Evolutionary conservation across 1,140 invertebrate species (phyloP), one percentile per base, ranked within the genome.

Genomic region (Pseudomyrmex concolor): DNA sequence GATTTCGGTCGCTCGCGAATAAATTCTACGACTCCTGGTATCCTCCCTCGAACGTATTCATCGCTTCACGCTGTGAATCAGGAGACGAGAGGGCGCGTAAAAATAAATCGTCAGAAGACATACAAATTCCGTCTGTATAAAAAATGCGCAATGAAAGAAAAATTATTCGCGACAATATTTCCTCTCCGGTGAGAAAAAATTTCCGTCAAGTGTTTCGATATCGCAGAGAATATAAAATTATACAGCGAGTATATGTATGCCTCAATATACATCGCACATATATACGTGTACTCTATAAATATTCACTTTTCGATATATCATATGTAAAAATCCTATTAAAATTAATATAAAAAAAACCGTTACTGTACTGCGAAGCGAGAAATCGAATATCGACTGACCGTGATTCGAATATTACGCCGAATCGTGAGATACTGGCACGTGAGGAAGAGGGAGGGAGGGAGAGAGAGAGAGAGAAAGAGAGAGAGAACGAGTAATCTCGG

Each of bases 361-460:
- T 62, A 48, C 71, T 45, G 57, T 15, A 54, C 12, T 15, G 48
- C 60, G 22, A 67, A 66, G 48, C 60, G 48, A 54, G 62, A 77
- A 77, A 66, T 77, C n/a, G 73, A 67, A 77, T 66, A 43, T 51
- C 45, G 19, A 22, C 54, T 22, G 22, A 48, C 71, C 68, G 71
- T 73, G 48, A 55, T 51, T 34, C 62, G 73, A 48, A 66, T 66
- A 77, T 66, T 66, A 67, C 25, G n/a, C 25, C 13, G n/a, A 77
- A 77, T 77, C 62, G 73, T 67, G 73, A 77, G 73, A 67, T 77
- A 77, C 66, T 15, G 73, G 62, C 57, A 63, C 72, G 25, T 54
- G 45, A 67, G 48, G 45, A 34, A 34, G 34, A 34, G 5, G 5
- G 34, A 34, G 34, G 7, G 34, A 34, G 25, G 5, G 25, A 34